Evolutionary conservation across 92 coral and sea anemone genomes (phyloP).

Genomic region (Pocillopora meandrina): DNA sequence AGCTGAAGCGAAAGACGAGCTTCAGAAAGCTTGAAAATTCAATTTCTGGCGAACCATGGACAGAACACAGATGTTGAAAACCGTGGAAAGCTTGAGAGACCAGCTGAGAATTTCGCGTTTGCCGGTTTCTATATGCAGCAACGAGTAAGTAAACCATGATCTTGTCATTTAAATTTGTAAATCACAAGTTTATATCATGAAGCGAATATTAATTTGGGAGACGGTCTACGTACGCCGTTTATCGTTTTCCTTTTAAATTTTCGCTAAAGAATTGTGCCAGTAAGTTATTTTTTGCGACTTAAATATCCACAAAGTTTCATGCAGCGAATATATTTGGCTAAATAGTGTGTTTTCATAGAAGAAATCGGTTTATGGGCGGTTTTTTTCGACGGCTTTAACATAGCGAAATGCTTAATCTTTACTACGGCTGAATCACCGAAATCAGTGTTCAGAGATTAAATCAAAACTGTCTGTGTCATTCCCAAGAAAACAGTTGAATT

Average conservation of each 20-base stretch:
- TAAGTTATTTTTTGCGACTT: not conserved
- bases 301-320: not conserved
- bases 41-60: conserved; percentile 64
- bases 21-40: not conserved
- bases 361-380: conserved; percentile 27
- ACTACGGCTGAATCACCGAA: not conserved
- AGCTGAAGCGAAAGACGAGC: conserved; percentile 5
- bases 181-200: conserved; percentile 15
- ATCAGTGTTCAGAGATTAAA: not conserved
- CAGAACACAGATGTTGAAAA: conserved; percentile 85
- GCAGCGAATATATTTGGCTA: not conserved
- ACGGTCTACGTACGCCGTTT: not conserved
- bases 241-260: not conserved
- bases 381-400: conserved; percentile 1
- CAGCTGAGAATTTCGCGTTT: conserved; percentile 89
- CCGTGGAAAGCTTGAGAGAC: conserved; percentile 93
- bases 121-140: conserved; percentile 97
- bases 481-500: not conserved
- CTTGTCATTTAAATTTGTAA: conserved; percentile 37
- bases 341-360: not conserved
- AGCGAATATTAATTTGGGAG: not conserved
- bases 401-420: conserved; percentile 7
- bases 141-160: conserved; percentile 80
- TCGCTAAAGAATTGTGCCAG: not conserved
- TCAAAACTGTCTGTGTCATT: not conserved